Percentiles rank a stretch among this genome's conserved stretches.
These are phyloP conservation scores for Aricia agestis DNA, from an alignment of 1,140 invertebrate genomes.

Conservation along the genomic window DNA sequence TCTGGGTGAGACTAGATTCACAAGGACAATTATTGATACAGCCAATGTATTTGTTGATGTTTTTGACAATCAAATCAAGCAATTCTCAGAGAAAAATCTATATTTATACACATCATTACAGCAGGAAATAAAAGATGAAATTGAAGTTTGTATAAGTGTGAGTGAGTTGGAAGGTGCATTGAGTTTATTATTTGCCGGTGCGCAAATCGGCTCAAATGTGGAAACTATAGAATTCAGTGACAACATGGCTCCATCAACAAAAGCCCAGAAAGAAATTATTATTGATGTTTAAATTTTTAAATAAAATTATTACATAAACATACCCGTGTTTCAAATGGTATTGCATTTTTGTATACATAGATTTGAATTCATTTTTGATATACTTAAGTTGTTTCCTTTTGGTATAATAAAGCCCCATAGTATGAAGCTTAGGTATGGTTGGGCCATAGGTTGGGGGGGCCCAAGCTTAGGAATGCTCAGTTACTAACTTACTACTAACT, in stretches of 20 bases:
- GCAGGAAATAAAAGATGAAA: constrained; percentile 81
- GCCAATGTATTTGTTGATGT: constrained; percentile 85
- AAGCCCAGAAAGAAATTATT: constrained; percentile 79
- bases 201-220: constrained; percentile 56
- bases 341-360: no score
- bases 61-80: constrained; percentile 79
- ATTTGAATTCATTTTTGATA: no score
- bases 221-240: constrained; percentile 54
- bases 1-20: constrained; percentile 85
- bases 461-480: no score
- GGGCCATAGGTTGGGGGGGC: no score
- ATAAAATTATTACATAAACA: neutral
- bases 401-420: no score
- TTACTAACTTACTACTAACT: no score
- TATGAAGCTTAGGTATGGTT: no score
- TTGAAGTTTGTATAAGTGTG: constrained; percentile 79
- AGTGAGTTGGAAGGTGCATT: constrained; percentile 82
- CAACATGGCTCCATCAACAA: constrained; percentile 75
- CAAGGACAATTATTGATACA: constrained; percentile 83
- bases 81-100: constrained; percentile 77
- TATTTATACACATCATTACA: constrained; percentile 79
- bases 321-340: no score
- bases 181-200: constrained; percentile 80
- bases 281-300: constrained; percentile 73
- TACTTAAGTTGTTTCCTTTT: no score